phyloP scores from a whole-genome alignment of 2,888 invertebrate species.

The Troilus luridus region DNA sequence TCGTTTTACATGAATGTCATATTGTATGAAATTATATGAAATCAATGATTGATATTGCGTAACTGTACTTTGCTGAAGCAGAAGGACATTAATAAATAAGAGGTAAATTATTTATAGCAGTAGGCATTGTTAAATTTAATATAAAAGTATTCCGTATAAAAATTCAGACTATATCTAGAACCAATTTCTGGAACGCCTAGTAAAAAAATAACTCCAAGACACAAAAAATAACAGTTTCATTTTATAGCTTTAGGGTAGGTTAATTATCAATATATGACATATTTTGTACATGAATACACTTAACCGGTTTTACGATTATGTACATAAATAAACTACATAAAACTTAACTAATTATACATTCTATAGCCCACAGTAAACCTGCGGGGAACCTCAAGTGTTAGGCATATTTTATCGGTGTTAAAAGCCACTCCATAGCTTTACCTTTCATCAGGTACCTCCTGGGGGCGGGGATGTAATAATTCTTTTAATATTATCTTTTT shows the following conservation, averaged over 20 bases:
- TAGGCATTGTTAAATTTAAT: too few species aligned
- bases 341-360: slow-evolving; percentile 17
- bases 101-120: too few species aligned
- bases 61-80: too few species aligned
- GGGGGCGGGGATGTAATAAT: slow-evolving; percentile 16
- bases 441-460: slow-evolving; percentile 18
- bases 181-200: too few species aligned
- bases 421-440: neutral
- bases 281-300: neutral
- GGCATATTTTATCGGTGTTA: slow-evolving; percentile 14
- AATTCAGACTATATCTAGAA: too few species aligned
- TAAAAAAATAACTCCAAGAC: too few species aligned
- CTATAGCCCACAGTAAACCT: slow-evolving; percentile 24
- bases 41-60: too few species aligned
- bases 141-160: too few species aligned
- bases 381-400: neutral
- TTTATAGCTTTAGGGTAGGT: neutral
- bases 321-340: slow-evolving; percentile 7
- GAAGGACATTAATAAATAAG: too few species aligned
- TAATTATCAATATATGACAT: neutral
- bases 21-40: too few species aligned
- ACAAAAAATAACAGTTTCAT: too few species aligned
- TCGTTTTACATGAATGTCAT: too few species aligned
- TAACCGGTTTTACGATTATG: neutral
- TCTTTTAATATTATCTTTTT: slow-evolving; percentile 43